These are phyloP conservation scores for Rotaria magnacalcarata DNA, from an alignment of 2,888 invertebrate species.

Conservation along the genomic window DNA sequence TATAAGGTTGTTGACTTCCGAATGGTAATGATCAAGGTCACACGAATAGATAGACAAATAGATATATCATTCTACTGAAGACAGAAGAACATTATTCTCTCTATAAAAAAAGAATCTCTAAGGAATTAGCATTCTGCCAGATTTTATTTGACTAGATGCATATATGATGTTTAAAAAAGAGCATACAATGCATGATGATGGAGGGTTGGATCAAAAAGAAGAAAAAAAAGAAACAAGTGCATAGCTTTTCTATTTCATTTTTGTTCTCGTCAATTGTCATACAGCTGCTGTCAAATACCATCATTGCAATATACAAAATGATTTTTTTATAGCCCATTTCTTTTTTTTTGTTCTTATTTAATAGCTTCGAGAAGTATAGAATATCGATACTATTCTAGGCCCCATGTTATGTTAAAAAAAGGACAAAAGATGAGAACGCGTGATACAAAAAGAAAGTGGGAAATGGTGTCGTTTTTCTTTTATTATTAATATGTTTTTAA, in stretches of 20 bases:
- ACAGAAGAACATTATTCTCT: neutral
- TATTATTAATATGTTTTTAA: neutral
- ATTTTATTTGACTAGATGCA: neutral
- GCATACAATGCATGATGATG: neutral
- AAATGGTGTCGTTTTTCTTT: neutral
- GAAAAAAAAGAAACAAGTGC: neutral
- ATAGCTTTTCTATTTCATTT: neutral
- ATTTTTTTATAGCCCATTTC: neutral
- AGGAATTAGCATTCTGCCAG: neutral
- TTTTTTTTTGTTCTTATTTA: neutral
- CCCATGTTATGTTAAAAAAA: neutral
- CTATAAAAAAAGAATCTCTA: neutral
- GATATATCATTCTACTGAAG: neutral
- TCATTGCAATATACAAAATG: neutral
- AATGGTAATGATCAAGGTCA: neutral
- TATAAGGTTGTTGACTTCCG: neutral
- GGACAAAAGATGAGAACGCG: neutral
- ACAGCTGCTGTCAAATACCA: neutral
- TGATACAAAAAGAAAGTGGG: neutral
- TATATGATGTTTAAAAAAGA: neutral
- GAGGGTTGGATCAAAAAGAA: neutral
- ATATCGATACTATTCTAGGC: neutral
- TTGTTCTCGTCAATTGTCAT: neutral
- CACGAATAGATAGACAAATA: neutral
- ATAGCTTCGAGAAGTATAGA: neutral